Evolutionary conservation across 2,888 invertebrate species (phyloP).

Genomic region (Andrena fulva): DNA sequence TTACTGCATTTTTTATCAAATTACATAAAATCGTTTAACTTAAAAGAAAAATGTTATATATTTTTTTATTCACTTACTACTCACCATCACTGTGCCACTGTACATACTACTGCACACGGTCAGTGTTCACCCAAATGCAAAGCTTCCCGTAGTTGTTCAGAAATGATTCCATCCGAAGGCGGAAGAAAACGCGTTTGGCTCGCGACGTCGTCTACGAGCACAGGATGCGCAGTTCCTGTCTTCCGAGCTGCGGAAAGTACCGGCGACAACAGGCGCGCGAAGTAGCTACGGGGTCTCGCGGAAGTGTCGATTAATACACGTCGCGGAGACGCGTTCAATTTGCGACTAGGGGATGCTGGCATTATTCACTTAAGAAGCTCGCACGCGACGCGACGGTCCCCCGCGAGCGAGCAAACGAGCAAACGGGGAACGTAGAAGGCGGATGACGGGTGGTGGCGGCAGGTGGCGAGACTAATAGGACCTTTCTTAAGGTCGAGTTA

Average conservation of each 20-base stretch:
- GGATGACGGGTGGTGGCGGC: conserved; percentile 63
- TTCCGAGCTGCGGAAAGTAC: background rate
- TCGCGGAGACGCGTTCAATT: conserved; percentile 60
- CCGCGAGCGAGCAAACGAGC: conserved; percentile 26
- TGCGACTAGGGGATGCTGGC: conserved; percentile 51
- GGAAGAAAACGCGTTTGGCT: background rate
- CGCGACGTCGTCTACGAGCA: background rate
- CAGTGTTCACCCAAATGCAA: background rate
- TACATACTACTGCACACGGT: too few species aligned
- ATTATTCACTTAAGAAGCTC: conserved; percentile 67
- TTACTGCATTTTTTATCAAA: too few species aligned
- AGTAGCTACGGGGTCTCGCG: conserved; percentile 50
- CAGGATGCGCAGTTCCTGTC: background rate
- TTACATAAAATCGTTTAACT: too few species aligned
- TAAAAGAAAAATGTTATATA: too few species aligned
- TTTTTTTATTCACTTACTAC: too few species aligned
- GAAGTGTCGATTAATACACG: conserved; percentile 67
- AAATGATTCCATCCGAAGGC: background rate
- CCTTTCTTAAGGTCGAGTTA: conserved; percentile 69
- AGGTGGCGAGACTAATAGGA: conserved; percentile 73
- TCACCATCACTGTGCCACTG: too few species aligned
- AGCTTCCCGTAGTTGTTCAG: background rate
- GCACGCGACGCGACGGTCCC: conserved; percentile 64
- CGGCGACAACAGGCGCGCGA: conserved; percentile 22
- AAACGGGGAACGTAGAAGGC: conserved; percentile 10